Percentiles rank a stretch among this genome's conserved stretches.
Evolutionary conservation across 2,797 vertebrate species (phyloP).

Genomic region (Dromococcyx pavoninus): DNA sequence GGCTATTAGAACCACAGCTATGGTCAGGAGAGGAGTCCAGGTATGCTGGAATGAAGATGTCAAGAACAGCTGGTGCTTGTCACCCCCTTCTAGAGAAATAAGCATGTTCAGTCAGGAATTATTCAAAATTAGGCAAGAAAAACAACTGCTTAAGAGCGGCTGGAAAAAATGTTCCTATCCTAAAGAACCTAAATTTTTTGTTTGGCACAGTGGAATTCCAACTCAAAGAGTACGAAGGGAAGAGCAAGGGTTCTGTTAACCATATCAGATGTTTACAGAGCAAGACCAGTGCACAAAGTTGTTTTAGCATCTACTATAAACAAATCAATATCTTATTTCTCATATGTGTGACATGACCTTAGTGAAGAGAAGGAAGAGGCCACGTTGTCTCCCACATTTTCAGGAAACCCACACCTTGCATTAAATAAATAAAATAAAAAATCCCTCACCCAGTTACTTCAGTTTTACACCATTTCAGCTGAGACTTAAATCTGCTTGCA

Average conservation of each 20-base stretch:
- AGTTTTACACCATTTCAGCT: neutral
- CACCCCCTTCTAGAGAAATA: neutral
- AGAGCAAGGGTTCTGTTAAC: neutral
- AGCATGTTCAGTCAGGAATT: neutral
- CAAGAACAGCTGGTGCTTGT: neutral
- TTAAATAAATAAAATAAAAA: neutral
- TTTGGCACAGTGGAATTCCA: neutral
- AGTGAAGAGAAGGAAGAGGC: neutral
- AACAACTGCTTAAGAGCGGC: neutral
- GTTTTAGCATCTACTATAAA: neutral
- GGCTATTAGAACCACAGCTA: neutral
- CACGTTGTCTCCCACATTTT: neutral
- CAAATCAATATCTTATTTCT: conserved; percentile 1
- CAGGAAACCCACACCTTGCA: neutral
- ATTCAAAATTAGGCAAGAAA: neutral
- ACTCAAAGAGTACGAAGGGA: neutral
- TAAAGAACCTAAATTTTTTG: neutral
- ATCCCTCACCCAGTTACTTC: neutral
- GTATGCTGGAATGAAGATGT: neutral
- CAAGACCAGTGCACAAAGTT: neutral
- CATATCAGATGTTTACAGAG: neutral
- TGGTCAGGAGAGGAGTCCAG: neutral
- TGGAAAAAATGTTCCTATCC: neutral
- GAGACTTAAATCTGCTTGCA: neutral
- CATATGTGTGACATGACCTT: neutral